Base-by-base conservation (phyloP, 2,888 invertebrate genomes). In the Xanthorhoe designata region DNA sequence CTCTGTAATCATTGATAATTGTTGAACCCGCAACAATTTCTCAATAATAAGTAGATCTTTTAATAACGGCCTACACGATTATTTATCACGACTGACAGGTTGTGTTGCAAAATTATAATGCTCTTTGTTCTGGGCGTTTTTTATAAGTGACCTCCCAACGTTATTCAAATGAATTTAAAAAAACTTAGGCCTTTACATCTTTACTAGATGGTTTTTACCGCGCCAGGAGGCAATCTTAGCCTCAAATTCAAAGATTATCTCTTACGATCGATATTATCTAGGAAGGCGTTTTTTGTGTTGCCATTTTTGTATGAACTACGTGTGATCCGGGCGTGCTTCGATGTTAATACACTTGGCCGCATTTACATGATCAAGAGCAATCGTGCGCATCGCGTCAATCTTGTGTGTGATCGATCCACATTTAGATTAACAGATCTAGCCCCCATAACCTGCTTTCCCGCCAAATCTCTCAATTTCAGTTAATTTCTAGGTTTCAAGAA, bases 361-460 rank as follows among this genome's bases (percentile, higher is more conserved):
- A 56, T 45, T 29, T 15, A 29, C 62, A 52, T 18, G 51, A 45
- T n/a, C 47, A 63, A 52, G 42, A 57, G 57, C 56, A 29, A 17
- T 56, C 42, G 63, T 19, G 52, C 32, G 13, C 18, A 52, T 47
- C 52, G 47, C 19, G 18, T 49, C 50, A 29, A 61, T 51, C 61
- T 54, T 45, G 47, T 52, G 47, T 52, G n/a, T 32, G 35, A 15
- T 47, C 9, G 29, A 50, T 17, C 60, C 63, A 42, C 54, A 56
- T 55, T 47, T 60, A 60, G 60, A 60, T 47, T 55, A 64, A 59
- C 60, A 18, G 47, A 77, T 75, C 74, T 74, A 75, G 68, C 65
- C 66, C 77, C 72, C 70, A 67, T 81, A 81, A 82, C 83, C 82
- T 61, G 78, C 85, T 88, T 88, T 88, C 84, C 76, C 74, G 38